Evolutionary conservation across 2,888 invertebrate species (phyloP), one percentile per base, ranked within the genome.

Genomic region (Lapara coniferarum): DNA sequence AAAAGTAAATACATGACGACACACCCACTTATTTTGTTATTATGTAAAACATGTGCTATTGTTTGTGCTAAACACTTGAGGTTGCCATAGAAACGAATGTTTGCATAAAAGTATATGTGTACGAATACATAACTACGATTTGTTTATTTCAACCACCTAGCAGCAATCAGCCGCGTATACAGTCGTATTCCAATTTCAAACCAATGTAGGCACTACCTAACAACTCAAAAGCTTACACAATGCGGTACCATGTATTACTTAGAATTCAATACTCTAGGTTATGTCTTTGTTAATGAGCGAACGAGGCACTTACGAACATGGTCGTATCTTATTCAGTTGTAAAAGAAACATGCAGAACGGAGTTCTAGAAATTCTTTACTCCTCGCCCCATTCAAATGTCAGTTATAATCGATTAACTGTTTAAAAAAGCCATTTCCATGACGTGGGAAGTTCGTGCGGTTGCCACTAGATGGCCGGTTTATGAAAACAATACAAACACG

Each of bases 361-460:
- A 37, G 37, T 37, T 37, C 2, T 37, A 37, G 14, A 12, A 14
- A 30, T 37, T 30, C 14, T 37, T 13, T 37, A 7, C 12, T 57
- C 14, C 37, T 14, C n/a, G n/a, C 16, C 19, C 44, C 44, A 59
- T 59, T 59, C 5, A 16, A 46, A 59, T 16, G 44, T 44, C 59
- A 59, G 59, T 44, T 46, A 58, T 58, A 44, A 59, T 59, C 44
- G 44, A 59, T 46, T 59, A 49, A 46, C 49, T 49, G 49, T 19
- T 63, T 63, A 63, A 59, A 49, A 63, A 63, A 19, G 19, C 16
- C n/a, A 63, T 44, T 46, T 59, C 14, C n/a, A 46, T 63, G 49
- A 13, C 63, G 49, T 63, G 63, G 63, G 63, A 63, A 46, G 10
- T 63, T 46, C 63, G 19, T 19, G 6, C 10, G 19, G 63, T 13